These are phyloP conservation scores for Hirudinaria manillensis DNA, from an alignment of 2,888 invertebrate genomes.

Conservation along the genomic window DNA sequence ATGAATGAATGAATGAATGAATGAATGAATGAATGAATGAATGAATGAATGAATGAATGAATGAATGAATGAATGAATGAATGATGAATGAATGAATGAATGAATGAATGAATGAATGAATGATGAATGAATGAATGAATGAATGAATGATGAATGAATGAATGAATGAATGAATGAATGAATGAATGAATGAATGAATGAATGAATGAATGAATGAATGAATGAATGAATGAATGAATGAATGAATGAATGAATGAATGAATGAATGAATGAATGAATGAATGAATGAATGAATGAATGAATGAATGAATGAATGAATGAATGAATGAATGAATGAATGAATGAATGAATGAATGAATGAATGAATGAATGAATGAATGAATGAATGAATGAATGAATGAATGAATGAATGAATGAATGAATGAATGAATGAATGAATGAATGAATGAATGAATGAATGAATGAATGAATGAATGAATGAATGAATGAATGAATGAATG, in stretches of 20 bases:
- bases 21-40: no score
- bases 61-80: neutral
- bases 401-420: neutral
- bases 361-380: neutral
- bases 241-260: no score
- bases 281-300: neutral
- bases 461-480: no score
- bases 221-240: no score
- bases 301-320: neutral
- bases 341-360: neutral
- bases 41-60: neutral
- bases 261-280: neutral
- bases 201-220: no score
- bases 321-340: neutral
- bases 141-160: neutral
- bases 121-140: neutral
- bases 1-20: no score
- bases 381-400: neutral
- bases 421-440: no score
- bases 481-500: no score
- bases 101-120: neutral
- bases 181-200: neutral
- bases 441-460: no score
- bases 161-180: neutral
- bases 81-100: constrained; percentile 5